These are phyloP conservation scores for Pomatostomus ruficeps DNA, from an alignment of 2,113 vertebrate genomes.

Conservation along the genomic window DNA sequence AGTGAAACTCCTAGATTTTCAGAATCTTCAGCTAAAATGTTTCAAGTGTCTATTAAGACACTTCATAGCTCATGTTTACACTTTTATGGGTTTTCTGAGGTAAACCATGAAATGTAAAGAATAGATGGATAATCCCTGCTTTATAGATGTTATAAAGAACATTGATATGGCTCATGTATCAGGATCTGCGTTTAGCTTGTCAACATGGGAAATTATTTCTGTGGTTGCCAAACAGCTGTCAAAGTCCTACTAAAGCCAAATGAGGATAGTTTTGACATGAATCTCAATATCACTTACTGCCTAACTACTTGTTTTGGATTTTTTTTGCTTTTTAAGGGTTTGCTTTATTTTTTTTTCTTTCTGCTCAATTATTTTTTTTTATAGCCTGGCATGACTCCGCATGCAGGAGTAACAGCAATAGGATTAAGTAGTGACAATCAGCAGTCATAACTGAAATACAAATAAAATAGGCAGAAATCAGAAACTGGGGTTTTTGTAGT, in stretches of 20 bases:
- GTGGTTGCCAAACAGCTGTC: neutral
- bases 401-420: neutral
- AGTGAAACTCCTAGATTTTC: neutral
- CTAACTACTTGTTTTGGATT: neutral
- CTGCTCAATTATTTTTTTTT: neutral
- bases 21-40: neutral
- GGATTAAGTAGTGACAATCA: neutral
- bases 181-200: neutral
- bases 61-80: neutral
- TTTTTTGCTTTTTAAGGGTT: neutral
- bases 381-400: neutral
- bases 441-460: neutral
- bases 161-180: neutral
- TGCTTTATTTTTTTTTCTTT: neutral
- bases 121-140: neutral
- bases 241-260: neutral
- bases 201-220: neutral
- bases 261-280: neutral
- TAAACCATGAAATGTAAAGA: neutral
- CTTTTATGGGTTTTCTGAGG: neutral
- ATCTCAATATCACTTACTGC: neutral
- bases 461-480: neutral
- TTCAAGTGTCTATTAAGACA: neutral
- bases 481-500: neutral
- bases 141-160: neutral